Conservation (phyloP, 2,113 vertebrate genomes). For the Trogon surrucura region DNA sequence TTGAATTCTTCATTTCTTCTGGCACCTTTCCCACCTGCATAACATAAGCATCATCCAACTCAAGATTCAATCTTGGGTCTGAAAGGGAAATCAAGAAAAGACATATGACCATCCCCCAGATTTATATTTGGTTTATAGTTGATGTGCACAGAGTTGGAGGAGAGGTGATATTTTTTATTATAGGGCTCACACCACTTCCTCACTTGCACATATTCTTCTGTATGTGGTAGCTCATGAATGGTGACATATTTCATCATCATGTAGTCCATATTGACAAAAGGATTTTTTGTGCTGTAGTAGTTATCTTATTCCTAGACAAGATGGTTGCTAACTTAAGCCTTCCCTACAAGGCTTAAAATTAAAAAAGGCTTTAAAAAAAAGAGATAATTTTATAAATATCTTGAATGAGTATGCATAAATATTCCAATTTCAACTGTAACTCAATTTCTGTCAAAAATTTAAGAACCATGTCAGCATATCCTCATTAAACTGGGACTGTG, state of each 20-base stretch:
- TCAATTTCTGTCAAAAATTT: not conserved
- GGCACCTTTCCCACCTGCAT: not conserved
- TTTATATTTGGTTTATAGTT: not conserved
- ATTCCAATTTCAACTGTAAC: not conserved
- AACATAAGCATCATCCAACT: not conserved
- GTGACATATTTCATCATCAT: not conserved
- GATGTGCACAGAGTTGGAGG: not conserved
- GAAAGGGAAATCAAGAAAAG: not conserved
- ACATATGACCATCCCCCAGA: not conserved
- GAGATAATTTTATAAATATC: not conserved
- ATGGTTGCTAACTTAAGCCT: not conserved
- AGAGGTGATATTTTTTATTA: not conserved
- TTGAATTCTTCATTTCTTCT: not conserved
- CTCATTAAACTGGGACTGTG: not conserved
- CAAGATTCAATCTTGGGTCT: not conserved
- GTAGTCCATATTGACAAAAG: not conserved
- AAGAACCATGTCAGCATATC: not conserved
- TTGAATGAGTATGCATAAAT: not conserved
- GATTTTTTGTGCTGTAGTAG: not conserved
- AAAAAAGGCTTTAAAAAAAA: not conserved
- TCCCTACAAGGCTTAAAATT: not conserved
- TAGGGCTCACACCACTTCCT: not conserved
- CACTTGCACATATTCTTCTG: not conserved
- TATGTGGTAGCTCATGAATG: not conserved
- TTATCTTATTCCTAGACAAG: not conserved